Evolutionary conservation across 2,888 invertebrate genomes (phyloP).

Genomic region (Ectropis crepuscularia): DNA sequence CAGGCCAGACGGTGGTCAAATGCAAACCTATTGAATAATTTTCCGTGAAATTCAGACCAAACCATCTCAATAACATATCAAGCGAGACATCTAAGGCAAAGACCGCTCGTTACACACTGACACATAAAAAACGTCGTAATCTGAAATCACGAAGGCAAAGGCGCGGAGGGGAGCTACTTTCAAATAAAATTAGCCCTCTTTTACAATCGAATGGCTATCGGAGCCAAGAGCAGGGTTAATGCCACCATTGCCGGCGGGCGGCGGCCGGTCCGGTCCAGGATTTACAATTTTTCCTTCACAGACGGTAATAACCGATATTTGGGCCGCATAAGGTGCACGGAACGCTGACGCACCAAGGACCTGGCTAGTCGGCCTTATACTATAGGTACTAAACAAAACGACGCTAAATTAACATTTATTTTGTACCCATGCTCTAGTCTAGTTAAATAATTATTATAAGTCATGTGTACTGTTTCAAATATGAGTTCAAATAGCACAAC

Average conservation of each 20-base stretch:
- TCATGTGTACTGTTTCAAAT: no score
- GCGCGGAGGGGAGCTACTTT: slow-evolving; percentile 18
- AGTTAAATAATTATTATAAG: no score
- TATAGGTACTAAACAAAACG: not conserved
- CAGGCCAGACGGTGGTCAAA: no score
- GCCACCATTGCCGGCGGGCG: slow-evolving; percentile 14
- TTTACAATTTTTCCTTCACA: slow-evolving; percentile 37
- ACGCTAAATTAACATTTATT: not conserved
- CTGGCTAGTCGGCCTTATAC: not conserved
- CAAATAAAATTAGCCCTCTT: slow-evolving; percentile 40
- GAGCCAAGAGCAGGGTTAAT: slow-evolving; percentile 34
- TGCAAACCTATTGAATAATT: not conserved
- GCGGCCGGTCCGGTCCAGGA: slow-evolving; percentile 29
- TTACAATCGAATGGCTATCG: slow-evolving; percentile 39
- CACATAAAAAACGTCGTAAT: slow-evolving; percentile 13
- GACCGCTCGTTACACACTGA: slow-evolving; percentile 5
- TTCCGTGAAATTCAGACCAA: not conserved
- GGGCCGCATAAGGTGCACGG: slow-evolving; percentile 27
- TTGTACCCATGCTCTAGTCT: no score
- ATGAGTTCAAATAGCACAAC: no score
- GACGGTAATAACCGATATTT: slow-evolving; percentile 36
- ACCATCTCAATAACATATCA: not conserved
- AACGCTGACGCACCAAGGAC: not conserved
- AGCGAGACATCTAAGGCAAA: not conserved
- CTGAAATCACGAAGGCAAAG: slow-evolving; percentile 20